Evolutionary conservation across 2,797 vertebrate species (phyloP).

Genomic region (Salarias fasciatus): DNA sequence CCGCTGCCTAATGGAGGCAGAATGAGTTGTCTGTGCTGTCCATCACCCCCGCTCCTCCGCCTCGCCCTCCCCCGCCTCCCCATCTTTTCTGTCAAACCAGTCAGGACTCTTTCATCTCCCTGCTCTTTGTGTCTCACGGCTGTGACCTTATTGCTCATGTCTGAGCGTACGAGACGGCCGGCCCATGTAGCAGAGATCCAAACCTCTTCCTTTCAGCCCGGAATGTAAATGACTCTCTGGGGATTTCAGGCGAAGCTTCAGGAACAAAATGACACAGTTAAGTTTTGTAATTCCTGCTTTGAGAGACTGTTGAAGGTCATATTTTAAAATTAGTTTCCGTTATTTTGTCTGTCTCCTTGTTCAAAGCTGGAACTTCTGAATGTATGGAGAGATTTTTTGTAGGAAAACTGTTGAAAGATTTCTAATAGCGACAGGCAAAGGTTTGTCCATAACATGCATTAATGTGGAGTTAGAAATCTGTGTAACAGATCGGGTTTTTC

Average conservation of each 20-base stretch:
- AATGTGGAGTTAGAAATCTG: too few species aligned
- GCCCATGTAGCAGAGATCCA: neutral
- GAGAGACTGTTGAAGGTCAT: constrained; percentile 19
- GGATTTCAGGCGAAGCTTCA: neutral
- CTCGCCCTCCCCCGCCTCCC: constrained; percentile 22
- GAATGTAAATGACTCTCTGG: neutral
- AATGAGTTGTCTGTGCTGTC: constrained; percentile 59
- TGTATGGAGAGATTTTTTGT: too few species aligned
- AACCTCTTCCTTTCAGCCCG: neutral
- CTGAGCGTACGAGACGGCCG: constrained; percentile 1
- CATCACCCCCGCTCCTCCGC: constrained; percentile 30
- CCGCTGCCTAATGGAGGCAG: constrained; percentile 59
- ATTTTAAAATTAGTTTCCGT: neutral
- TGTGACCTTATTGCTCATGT: constrained; percentile 44
- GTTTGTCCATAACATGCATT: too few species aligned
- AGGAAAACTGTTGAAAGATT: too few species aligned
- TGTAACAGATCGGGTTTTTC: too few species aligned
- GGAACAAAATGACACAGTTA: constrained; percentile 3
- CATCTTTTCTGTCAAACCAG: constrained; percentile 32
- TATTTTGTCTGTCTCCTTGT: too few species aligned
- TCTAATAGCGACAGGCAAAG: too few species aligned
- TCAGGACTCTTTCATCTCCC: constrained; percentile 40
- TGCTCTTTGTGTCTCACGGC: constrained; percentile 44
- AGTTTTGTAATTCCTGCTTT: neutral
- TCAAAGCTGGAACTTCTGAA: too few species aligned